These are phyloP conservation scores for Phoenicopterus ruber DNA, from an alignment of 2,113 vertebrate genomes.

Conservation along the genomic window DNA sequence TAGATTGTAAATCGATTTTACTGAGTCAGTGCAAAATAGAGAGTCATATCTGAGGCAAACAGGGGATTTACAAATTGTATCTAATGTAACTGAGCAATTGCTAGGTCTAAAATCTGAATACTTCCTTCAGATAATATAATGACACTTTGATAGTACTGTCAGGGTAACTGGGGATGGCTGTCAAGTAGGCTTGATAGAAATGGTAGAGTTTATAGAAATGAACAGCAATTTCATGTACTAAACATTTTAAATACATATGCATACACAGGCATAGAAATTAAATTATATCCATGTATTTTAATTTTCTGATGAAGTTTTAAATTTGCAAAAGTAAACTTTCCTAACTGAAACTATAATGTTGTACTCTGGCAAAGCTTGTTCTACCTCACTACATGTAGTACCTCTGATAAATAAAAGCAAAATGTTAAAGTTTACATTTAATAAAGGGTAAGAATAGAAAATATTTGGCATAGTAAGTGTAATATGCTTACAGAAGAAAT, in stretches of 20 bases:
- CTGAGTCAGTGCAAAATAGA: neutral
- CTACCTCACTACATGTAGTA: neutral
- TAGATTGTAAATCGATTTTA: neutral
- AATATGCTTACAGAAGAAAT: neutral
- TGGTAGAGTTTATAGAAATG: neutral
- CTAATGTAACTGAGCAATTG: neutral
- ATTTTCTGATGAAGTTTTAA: neutral
- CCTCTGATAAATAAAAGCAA: neutral
- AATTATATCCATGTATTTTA: neutral
- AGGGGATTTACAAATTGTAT: neutral
- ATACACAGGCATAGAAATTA: neutral
- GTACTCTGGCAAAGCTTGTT: neutral
- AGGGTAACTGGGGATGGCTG: neutral
- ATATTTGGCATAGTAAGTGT: neutral
- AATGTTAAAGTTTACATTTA: neutral
- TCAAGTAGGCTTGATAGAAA: neutral
- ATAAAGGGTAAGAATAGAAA: neutral
- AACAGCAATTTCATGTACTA: neutral
- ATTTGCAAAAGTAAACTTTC: neutral
- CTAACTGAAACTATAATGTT: neutral
- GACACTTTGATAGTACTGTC: neutral
- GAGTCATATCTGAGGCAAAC: neutral
- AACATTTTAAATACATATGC: neutral
- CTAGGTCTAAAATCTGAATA: neutral
- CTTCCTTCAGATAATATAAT: neutral